Percentiles rank a stretch among this genome's conserved stretches.
Evolutionary conservation across 2,113 vertebrate genomes (phyloP).

Genomic region (Mellivora capensis): DNA sequence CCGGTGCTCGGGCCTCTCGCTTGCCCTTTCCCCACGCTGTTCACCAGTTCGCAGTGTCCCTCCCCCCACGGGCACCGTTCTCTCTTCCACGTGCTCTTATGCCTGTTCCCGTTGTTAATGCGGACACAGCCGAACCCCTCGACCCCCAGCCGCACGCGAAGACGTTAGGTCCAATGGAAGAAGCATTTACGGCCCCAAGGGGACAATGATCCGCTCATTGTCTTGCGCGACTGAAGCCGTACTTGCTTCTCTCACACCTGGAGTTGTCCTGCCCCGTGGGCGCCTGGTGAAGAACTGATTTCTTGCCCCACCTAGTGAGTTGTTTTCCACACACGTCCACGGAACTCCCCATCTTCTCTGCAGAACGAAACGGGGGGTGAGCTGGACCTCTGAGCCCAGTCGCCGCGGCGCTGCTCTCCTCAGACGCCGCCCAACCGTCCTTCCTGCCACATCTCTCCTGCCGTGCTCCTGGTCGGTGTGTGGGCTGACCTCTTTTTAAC

Average conservation of each 20-base stretch:
- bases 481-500: neutral
- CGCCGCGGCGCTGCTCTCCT: too few relatives aligned
- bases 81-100: rapidly evolving
- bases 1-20: rapidly evolving
- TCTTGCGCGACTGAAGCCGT: neutral
- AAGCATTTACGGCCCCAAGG: neutral
- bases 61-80: neutral
- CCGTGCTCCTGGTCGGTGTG: rapidly evolving
- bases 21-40: rapidly evolving
- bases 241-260: neutral
- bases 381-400: neutral
- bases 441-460: neutral
- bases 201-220: rapidly evolving
- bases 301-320: neutral
- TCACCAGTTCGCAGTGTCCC: neutral
- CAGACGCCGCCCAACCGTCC: too few relatives aligned
- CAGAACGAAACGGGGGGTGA: rapidly evolving
- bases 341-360: rapidly evolving
- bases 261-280: neutral
- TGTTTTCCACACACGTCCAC: neutral
- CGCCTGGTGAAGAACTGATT: neutral
- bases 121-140: neutral
- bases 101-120: neutral
- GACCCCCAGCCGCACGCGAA: neutral
- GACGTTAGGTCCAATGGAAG: neutral